phyloP scores from a whole-genome alignment of 2,113 vertebrate species.

The Setophaga kirtlandii region DNA sequence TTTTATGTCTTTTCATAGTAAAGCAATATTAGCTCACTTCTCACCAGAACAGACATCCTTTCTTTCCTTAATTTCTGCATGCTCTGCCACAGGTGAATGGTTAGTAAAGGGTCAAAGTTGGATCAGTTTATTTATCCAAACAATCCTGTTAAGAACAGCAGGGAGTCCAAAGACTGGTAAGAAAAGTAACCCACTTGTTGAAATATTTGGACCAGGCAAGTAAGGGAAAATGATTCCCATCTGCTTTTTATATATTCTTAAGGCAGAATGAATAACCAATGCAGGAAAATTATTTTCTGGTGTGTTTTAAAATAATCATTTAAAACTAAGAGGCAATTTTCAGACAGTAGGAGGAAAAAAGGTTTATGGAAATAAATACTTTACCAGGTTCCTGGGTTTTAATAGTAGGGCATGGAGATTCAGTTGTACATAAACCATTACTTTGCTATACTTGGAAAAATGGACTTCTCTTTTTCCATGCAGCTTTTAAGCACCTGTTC shows the following conservation, averaged over 20 bases:
- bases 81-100: neutral
- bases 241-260: constrained; percentile 13
- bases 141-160: constrained; percentile 5
- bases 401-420: neutral
- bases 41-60: neutral
- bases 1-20: neutral
- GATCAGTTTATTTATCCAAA: constrained; percentile 37
- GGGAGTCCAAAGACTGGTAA: neutral
- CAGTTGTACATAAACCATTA: neutral
- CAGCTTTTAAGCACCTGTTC: neutral
- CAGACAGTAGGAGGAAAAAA: neutral
- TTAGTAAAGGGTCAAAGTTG: neutral
- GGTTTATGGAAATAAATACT: neutral
- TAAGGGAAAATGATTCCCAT: neutral
- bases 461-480: neutral
- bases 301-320: neutral
- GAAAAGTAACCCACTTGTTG: constrained; percentile 24
- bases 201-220: constrained; percentile 6
- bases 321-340: neutral
- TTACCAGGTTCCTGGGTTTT: neutral
- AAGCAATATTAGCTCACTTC: neutral
- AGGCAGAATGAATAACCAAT: neutral
- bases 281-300: constrained; percentile 23
- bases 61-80: neutral
- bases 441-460: neutral